Percentiles rank a stretch among this genome's conserved stretches.
Conservation (phyloP, 2,888 invertebrate species). For the Muscina levida region DNA sequence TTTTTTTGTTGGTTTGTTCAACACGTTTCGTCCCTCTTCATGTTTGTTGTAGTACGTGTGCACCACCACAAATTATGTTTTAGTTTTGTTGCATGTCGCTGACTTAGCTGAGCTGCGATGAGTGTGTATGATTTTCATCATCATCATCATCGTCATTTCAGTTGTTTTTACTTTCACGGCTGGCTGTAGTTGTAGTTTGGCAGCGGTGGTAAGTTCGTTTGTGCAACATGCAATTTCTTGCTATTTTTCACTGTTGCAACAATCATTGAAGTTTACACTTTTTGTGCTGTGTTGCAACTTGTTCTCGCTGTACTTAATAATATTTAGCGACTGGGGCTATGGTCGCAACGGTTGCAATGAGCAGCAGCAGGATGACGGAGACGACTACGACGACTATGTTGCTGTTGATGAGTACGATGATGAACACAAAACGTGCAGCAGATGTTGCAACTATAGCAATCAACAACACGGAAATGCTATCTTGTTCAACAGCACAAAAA, state of each 20-base stretch:
- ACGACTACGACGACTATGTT: background rate
- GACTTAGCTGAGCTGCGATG: background rate
- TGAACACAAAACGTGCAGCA: constrained; percentile 53
- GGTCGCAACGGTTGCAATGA: background rate
- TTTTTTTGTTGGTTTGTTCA: no score
- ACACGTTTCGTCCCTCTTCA: no score
- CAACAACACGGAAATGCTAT: constrained; percentile 56
- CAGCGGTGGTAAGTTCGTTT: background rate
- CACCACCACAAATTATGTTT: background rate
- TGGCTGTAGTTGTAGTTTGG: no score
- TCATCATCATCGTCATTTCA: constrained; percentile 12
- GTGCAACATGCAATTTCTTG: constrained; percentile 17
- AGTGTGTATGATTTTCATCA: constrained; percentile 23
- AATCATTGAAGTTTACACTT: constrained; percentile 14
- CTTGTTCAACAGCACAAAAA: constrained; percentile 38
- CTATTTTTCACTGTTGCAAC: constrained; percentile 15
- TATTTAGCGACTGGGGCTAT: constrained; percentile 17
- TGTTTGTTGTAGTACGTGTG: no score
- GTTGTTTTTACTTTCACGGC: background rate
- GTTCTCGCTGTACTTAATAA: constrained; percentile 28
- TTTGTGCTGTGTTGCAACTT: background rate
- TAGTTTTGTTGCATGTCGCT: background rate
- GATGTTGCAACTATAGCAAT: constrained; percentile 60
- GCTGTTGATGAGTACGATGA: constrained; percentile 35
- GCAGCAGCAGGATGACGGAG: background rate